Base-by-base conservation (phyloP, 2,797 vertebrate species). In the Sandelia bainsii region DNA sequence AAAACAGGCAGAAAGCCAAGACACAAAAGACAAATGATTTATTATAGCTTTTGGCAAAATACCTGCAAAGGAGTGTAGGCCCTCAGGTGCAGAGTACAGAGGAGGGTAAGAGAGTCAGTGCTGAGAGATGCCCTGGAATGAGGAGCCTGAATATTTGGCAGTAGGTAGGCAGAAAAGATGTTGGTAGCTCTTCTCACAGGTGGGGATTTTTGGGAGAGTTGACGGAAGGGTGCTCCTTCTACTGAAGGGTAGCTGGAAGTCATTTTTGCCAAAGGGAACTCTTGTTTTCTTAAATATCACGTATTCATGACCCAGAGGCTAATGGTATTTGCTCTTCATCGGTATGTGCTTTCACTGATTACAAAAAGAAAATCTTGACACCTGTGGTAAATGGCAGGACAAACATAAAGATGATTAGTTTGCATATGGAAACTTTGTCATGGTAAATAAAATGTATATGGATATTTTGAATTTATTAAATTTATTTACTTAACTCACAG, bases 21-120 rank as follows among this genome's bases (percentile, higher is more conserved):
- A 89, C 81, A 92, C 90, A 92, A 92, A 92, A 84, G 89, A 52
- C 82, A 89, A 93, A 92, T 94, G 90, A 93, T 93, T 93, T 91
- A 94, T 93, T 91, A 90, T 84, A 81, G 90, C 91, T 93, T 90
- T 93, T 89, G 91, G 86, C 82, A 86, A 74, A 91, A 92, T 92
- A 91, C 92, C 86, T 88, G 84, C 19, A 13, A 57, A 86, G 78
- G 70, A 88, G 84, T 62, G 71, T 70, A 79, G 81, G 62, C 81
- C 91, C 89, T 90, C 90, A 91, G 90, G 85, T 91, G 90, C 75
- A 59, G 76, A 78, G 74, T 51, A 71, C 54, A 75, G 78, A 82
- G 54, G 52, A 72, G 84, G 67, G 71, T 72, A 80, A 81, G 80
- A 84, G 90, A 71, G 77, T 62, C 49, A 1, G 87, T 86, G 93